phyloP scores from a whole-genome alignment of 1,140 invertebrate species.

The Drosophila teissieri region DNA sequence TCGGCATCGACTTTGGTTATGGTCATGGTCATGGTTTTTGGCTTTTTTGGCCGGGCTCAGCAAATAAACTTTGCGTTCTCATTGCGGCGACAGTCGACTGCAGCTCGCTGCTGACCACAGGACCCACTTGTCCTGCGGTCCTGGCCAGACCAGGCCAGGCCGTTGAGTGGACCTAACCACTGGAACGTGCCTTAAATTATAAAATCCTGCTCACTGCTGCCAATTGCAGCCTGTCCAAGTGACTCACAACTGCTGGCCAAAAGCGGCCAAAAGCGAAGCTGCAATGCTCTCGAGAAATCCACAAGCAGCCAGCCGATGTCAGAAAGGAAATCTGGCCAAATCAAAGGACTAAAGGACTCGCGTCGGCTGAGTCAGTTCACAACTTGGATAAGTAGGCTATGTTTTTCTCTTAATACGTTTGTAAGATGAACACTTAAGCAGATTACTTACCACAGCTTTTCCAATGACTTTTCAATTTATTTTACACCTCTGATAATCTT shows the following conservation, averaged over 20 bases:
- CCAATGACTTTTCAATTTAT: too few relatives aligned
- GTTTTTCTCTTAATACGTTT: too few relatives aligned
- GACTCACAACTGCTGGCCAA: not conserved
- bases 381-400: not conserved
- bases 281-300: slow-evolving; percentile 7
- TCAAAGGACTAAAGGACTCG: not conserved
- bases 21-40: not conserved
- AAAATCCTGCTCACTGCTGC: slow-evolving; percentile 63
- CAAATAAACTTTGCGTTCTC: slow-evolving; percentile 73
- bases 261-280: slow-evolving; percentile 10
- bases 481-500: too few relatives aligned
- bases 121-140: not conserved
- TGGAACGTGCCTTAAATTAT: slow-evolving; percentile 77
- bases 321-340: not conserved
- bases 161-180: slow-evolving; percentile 64
- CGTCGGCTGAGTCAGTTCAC: not conserved
- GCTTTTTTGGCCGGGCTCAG: slow-evolving; percentile 52
- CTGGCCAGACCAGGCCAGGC: not conserved
- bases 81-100: slow-evolving; percentile 68
- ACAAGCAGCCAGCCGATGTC: not conserved
- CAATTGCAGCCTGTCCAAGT: slow-evolving; percentile 50
- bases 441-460: too few relatives aligned
- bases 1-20: not conserved
- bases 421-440: too few relatives aligned
- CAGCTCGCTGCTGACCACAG: slow-evolving; percentile 38